Evolutionary conservation across 2,113 vertebrate species (phyloP), one percentile per base, ranked within the genome.

Genomic region (Oenanthe oenanthe): DNA sequence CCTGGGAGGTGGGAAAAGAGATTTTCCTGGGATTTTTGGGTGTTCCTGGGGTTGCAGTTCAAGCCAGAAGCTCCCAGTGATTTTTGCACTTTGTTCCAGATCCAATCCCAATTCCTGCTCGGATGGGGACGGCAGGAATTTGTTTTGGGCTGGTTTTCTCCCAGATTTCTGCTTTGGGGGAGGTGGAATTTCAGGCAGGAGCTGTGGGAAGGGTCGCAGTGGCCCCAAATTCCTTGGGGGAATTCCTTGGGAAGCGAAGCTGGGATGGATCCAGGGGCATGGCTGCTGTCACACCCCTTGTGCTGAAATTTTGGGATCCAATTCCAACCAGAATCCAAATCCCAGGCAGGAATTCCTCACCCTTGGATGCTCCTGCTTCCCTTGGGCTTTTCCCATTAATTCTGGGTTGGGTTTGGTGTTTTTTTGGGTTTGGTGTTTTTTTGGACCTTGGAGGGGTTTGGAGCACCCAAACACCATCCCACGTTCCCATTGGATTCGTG

Each of bases 11-110:
- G 29, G 42, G 31, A 21, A 17, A 40, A 45, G 21, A 36, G 2
- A 1, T 50, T 71, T 63, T 42, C 26, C 48, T 47, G 34, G 25
- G 16, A 25, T 31, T 34, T 36, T 47, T 29, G n/a, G 6, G 3
- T 21, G 4, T 72, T 89, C 63, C 63, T 40, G 32, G 60, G 32
- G 58, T 83, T 81, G 68, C 29, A 61, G 43, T 25, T 68, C 16
- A 7, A n/a, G 62, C 47, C 87, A 25, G 56, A 34, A 24, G 60
- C 80, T 82, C 48, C 38, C 17, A 0, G 78, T 17, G 8, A 3
- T 54, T 89, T 91, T 91, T 95, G 97, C 96, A 89, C 94, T 95
- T 93, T 90, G 57, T 84, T 81, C 50, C 36, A 1, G n/a, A 20
- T 80, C 87, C 70, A 16, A 0, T 22, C 20, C 5, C 72, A 4